Evolutionary conservation across 2,113 vertebrate genomes (phyloP), one percentile per base, ranked within the genome.

Genomic region (Canis aureus): DNA sequence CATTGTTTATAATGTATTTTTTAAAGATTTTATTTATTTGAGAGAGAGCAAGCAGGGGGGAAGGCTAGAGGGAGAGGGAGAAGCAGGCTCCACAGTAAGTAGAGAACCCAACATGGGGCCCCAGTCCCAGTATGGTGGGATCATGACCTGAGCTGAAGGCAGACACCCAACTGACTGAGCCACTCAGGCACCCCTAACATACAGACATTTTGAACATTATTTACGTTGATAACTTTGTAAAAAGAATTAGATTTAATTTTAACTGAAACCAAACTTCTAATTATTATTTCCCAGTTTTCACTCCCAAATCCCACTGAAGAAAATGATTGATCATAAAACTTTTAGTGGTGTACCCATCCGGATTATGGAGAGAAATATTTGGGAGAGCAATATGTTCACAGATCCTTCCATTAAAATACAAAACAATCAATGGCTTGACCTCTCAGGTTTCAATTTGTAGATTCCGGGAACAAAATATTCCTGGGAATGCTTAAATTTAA

Each of bases 191-290:
- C 43, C 43, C 43, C 25, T 25, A 64, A 64, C 62, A 64, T 11
- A 64, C 0, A 89, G 55, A 57, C 29, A 57, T 71, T 95, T 89
- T 66, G 29, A 97, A 49, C 8, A 80, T 84, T 84, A 71, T 19
- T 92, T 82, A 67, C 55, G 29, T 60, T 62, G 82, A 78, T 86
- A 86, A 92, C 11, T 67, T 91, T 93, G 23, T 59, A 92, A 96
- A 92, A n/a, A 86, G 8, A 91, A 5, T 69, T 79, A 80, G 8
- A 60, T 66, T 73, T 92, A 38, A 43, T n/a, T 92, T 90, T 19
- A 90, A 57, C 25, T 82, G 20, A 71, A 90, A 67, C 25, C 51
- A 55, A 88, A 85, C 12, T 66, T 74, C 20, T 90, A 38, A 85
- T 91, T 93, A 71, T 73, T 95, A 53, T 84, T 91, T 88, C 4